These are phyloP conservation scores for Phrynocephalus forsythii DNA, from an alignment of 2,797 vertebrate species.

Conservation along the genomic window DNA sequence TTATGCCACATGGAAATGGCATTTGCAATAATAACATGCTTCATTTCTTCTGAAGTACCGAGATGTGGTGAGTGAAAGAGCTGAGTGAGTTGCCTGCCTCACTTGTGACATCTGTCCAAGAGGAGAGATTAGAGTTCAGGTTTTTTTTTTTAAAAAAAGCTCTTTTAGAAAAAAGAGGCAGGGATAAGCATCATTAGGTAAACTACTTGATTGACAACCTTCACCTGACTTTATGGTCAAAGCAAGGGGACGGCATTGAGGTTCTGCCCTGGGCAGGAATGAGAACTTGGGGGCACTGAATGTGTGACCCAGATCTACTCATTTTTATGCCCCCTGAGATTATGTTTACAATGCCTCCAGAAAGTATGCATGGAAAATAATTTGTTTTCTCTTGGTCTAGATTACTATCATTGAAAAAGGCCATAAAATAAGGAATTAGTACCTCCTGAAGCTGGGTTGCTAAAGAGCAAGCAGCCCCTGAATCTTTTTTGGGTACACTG, in stretches of 20 bases:
- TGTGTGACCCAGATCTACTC: constrained; percentile 38
- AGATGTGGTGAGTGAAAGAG: background rate
- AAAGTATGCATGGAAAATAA: too few relatives aligned
- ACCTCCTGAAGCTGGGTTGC: constrained; percentile 53
- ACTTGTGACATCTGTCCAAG: background rate
- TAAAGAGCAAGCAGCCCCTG: constrained; percentile 58
- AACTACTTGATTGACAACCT: too few relatives aligned
- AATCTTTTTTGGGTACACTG: constrained; percentile 52
- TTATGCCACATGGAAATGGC: constrained; percentile 2
- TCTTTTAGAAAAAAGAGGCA: constrained; percentile 1
- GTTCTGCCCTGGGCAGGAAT: constrained; percentile 5
- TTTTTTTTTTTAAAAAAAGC: constrained; percentile 7
- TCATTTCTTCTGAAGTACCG: constrained; percentile 16
- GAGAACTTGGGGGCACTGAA: constrained; percentile 28
- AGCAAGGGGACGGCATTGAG: background rate
- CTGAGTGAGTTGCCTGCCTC: constrained; percentile 31
- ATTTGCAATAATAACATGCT: constrained; percentile 18
- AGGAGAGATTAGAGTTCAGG: constrained; percentile 15
- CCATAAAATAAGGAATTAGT: constrained; percentile 55
- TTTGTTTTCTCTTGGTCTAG: constrained; percentile 44
- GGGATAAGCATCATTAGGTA: background rate
- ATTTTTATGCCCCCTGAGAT: constrained; percentile 41
- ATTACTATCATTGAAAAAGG: constrained; percentile 61
- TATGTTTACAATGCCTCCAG: constrained; percentile 14
- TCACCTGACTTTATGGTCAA: background rate